Conservation (phyloP, 2,113 vertebrate species). For the Megatriorchis doriae region DNA sequence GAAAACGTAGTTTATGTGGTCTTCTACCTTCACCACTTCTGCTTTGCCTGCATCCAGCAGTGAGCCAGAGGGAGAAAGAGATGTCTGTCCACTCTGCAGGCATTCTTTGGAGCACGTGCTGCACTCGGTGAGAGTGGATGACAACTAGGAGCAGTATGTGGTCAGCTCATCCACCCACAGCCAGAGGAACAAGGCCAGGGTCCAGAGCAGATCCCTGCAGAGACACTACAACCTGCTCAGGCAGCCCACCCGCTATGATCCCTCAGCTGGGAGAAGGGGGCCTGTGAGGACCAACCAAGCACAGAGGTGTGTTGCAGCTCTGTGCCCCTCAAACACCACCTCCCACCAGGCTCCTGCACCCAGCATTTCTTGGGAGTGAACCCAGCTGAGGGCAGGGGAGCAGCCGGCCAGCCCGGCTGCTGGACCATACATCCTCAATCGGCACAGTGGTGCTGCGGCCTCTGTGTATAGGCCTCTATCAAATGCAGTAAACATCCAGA, state of each 20-base stretch:
- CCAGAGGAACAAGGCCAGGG: not conserved
- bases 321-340: too few species aligned
- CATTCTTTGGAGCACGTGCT: not conserved
- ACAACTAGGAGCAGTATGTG: not conserved
- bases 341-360: not conserved
- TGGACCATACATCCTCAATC: not conserved
- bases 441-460: not conserved
- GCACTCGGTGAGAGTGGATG: accelerated
- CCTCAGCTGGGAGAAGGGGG: not conserved
- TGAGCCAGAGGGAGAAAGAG: not conserved
- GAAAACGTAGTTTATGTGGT: accelerated
- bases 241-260: accelerated
- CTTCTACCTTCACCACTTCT: not conserved
- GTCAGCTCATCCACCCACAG: not conserved
- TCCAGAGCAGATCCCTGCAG: not conserved
- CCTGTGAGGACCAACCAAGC: not conserved
- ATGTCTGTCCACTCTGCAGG: not conserved
- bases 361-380: not conserved
- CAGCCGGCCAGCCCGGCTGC: not conserved
- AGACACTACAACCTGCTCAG: not conserved
- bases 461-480: not conserved
- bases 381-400: not conserved
- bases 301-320: not conserved
- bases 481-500: not conserved
- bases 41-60: not conserved